Conservation (phyloP, 2,888 invertebrate species). For the Eristalinus aeneus region DNA sequence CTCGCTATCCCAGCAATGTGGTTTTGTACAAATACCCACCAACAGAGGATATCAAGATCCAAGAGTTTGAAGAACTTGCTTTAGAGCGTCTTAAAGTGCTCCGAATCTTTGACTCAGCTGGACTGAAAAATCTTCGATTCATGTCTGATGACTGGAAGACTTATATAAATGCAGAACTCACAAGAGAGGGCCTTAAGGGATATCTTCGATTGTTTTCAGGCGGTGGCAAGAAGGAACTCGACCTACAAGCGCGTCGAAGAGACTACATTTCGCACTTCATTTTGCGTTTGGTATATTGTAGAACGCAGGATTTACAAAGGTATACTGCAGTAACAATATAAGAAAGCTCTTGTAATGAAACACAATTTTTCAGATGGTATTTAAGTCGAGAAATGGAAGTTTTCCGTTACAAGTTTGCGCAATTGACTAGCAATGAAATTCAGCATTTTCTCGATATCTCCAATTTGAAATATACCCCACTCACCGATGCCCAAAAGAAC, state of each 20-base stretch:
- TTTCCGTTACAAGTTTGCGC: slow-evolving; percentile 90
- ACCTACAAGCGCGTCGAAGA: slow-evolving; percentile 85
- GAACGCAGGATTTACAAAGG: slow-evolving; percentile 89
- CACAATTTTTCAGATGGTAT: slow-evolving; percentile 87
- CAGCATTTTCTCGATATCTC: slow-evolving; percentile 86
- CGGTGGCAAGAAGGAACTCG: slow-evolving; percentile 82
- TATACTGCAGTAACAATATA: slow-evolving; percentile 33
- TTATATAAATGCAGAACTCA: slow-evolving; percentile 84
- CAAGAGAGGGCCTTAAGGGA: slow-evolving; percentile 85
- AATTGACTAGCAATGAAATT: slow-evolving; percentile 83
- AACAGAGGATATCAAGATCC: slow-evolving; percentile 86
- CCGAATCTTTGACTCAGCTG: slow-evolving; percentile 88
- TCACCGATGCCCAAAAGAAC: slow-evolving; percentile 86
- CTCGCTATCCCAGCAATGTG: slow-evolving; percentile 87
- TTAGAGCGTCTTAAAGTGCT: slow-evolving; percentile 91
- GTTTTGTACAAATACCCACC: slow-evolving; percentile 91
- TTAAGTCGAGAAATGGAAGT: slow-evolving; percentile 93
- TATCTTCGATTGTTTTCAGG: slow-evolving; percentile 84
- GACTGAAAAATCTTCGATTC: slow-evolving; percentile 84
- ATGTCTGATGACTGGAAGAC: slow-evolving; percentile 86
- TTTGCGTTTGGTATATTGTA: slow-evolving; percentile 93
- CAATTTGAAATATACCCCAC: slow-evolving; percentile 85
- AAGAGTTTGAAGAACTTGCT: slow-evolving; percentile 94
- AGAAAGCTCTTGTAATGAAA: not conserved
- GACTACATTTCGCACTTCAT: slow-evolving; percentile 98